Percentiles rank a stretch among this genome's conserved stretches.
Conservation (phyloP, 2,888 invertebrate genomes). For the Coelopa pilipes region DNA sequence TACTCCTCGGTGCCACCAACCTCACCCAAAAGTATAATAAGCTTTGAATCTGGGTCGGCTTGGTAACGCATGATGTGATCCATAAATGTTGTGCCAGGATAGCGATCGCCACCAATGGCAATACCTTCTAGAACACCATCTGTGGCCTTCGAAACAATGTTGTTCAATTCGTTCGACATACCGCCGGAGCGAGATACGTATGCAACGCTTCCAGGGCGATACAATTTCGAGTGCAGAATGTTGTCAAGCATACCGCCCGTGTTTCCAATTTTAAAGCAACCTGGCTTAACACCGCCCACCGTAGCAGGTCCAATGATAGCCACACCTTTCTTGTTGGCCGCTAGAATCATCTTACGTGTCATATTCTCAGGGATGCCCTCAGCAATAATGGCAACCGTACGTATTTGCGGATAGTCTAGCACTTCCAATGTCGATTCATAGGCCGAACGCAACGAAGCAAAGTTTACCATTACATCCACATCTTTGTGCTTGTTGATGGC, state of each 20-base stretch:
- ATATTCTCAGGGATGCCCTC: conserved; percentile 99
- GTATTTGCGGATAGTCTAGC: conserved; percentile 91
- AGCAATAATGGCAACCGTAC: conserved; percentile 97
- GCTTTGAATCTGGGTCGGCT: conserved; percentile 84
- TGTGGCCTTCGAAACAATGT: conserved; percentile 95
- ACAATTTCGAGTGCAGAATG: conserved; percentile 95
- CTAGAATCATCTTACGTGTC: conserved; percentile 90
- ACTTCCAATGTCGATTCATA: conserved; percentile 97
- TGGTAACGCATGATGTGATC: conserved; percentile 93
- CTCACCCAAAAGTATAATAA: conserved; percentile 95
- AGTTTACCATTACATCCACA: conserved; percentile 95
- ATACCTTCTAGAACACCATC: conserved; percentile 98
- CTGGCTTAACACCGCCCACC: conserved; percentile 98
- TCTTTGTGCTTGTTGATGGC: conserved; percentile 95
- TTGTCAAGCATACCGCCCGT: conserved; percentile 99
- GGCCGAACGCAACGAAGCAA: conserved; percentile 96
- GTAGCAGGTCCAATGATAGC: conserved; percentile 93
- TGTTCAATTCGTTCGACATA: conserved; percentile 99
- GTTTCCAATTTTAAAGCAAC: conserved; percentile 99
- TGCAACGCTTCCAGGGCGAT: conserved; percentile 96
- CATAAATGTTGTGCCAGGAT: conserved; percentile 98
- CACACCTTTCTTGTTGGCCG: conserved; percentile 85
- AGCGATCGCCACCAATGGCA: conserved; percentile 97
- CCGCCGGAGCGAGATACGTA: conserved; percentile 99
- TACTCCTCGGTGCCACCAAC: conserved; percentile 99